Conservation (phyloP, 2,797 vertebrate species). For the Tragopan temminckii region DNA sequence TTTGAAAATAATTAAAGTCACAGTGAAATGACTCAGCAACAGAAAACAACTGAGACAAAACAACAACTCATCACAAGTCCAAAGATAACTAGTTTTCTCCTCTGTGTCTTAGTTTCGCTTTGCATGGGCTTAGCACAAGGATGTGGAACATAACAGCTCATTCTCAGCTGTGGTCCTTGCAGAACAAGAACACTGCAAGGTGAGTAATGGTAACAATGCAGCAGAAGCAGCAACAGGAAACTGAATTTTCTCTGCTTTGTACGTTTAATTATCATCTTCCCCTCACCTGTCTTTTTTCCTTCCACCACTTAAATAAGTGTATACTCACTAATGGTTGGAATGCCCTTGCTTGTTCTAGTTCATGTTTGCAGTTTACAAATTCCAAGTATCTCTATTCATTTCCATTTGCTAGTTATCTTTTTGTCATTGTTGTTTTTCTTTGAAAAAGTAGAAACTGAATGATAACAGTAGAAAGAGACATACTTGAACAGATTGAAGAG, state of each 20-base stretch:
- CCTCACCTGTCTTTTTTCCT: not conserved
- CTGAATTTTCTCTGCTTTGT: not conserved
- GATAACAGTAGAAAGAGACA: not conserved
- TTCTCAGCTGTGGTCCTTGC: not conserved
- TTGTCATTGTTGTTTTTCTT: not conserved
- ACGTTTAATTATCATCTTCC: not conserved
- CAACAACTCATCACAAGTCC: not conserved
- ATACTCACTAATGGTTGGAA: not conserved
- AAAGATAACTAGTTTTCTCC: not conserved
- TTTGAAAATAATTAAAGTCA: not conserved
- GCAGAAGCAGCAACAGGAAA: not conserved
- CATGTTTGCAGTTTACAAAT: not conserved
- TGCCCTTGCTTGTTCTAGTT: not conserved
- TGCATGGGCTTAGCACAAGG: not conserved
- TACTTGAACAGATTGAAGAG: not conserved
- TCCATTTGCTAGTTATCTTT: not conserved
- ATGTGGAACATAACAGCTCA: not conserved
- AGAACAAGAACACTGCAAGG: not conserved
- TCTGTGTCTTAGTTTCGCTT: not conserved
- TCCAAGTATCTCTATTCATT: not conserved
- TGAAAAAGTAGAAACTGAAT: not conserved
- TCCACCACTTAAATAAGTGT: not conserved
- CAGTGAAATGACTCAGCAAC: not conserved
- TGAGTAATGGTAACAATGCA: not conserved
- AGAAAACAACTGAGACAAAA: not conserved